Conservation (phyloP, 1,140 invertebrate species). For the Lordiphosa mommai region DNA sequence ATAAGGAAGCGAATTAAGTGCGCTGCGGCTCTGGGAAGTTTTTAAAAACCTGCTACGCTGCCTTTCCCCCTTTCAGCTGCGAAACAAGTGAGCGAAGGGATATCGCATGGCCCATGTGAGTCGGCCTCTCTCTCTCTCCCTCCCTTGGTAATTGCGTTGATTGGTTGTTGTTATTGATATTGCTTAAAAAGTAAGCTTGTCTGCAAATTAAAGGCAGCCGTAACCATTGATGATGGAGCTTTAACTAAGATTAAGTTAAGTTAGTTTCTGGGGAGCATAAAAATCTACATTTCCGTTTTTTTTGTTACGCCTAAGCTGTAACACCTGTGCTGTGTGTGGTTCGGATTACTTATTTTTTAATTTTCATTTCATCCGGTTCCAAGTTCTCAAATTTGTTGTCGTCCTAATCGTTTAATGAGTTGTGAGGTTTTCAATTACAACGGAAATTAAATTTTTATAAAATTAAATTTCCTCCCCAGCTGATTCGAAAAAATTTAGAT, state of each 20-base stretch:
- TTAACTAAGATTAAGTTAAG: too few species aligned
- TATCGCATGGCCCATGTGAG: not conserved
- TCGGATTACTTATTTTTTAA: too few species aligned
- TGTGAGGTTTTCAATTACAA: constrained; percentile 15
- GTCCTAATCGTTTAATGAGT: constrained; percentile 6
- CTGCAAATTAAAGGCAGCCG: not conserved
- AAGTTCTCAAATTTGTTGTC: not conserved
- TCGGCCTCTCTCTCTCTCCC: not conserved
- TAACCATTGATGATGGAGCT: too few species aligned
- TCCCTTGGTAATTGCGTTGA: not conserved
- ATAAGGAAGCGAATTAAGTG: constrained; percentile 33
- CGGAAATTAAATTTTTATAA: constrained; percentile 12
- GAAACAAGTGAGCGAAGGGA: constrained; percentile 2
- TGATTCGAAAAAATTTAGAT: too few species aligned
- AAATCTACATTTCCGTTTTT: too few species aligned
- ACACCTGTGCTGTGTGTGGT: too few species aligned
- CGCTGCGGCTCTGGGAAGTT: constrained; percentile 10
- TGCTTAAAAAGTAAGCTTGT: not conserved
- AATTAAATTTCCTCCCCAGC: too few species aligned
- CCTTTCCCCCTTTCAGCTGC: not conserved
- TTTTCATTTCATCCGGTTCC: too few species aligned
- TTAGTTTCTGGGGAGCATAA: too few species aligned
- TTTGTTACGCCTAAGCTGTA: too few species aligned
- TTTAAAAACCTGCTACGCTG: not conserved
- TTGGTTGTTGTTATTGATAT: constrained; percentile 2